Conservation (phyloP, 2,113 vertebrate genomes). For the Etia nguti region DNA sequence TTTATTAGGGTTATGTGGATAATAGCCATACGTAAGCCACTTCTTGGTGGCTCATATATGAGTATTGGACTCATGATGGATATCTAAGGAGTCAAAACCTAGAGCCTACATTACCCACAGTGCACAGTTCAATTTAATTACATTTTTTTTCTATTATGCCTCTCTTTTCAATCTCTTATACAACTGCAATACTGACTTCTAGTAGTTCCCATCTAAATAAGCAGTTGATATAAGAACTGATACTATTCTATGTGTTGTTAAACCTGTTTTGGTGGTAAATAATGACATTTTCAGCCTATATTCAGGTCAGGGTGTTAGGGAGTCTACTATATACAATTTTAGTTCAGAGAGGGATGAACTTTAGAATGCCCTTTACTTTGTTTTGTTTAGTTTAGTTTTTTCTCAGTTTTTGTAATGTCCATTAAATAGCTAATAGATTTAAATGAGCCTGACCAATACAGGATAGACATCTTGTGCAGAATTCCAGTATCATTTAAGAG, state of each 20-base stretch:
- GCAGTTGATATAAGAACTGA: neutral
- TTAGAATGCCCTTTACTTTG: neutral
- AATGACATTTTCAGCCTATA: neutral
- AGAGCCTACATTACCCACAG: neutral
- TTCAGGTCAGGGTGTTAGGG: neutral
- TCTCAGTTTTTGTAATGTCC: neutral
- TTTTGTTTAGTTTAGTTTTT: neutral
- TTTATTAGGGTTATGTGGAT: neutral
- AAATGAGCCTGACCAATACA: neutral
- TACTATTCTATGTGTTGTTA: neutral
- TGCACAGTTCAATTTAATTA: neutral
- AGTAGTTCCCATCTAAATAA: neutral
- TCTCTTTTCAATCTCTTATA: neutral
- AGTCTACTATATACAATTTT: neutral
- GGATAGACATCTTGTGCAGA: neutral
- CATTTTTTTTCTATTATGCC: neutral
- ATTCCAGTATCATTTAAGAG: neutral
- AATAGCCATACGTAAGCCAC: neutral
- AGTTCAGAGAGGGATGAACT: neutral
- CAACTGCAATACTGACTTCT: neutral
- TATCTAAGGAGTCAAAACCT: neutral
- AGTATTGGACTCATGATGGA: neutral
- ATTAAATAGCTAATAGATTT: neutral
- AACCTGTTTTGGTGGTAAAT: neutral
- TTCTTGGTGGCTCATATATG: neutral